phyloP scores from a whole-genome alignment of 2,113 vertebrate species.

The Prunella himalayana region DNA sequence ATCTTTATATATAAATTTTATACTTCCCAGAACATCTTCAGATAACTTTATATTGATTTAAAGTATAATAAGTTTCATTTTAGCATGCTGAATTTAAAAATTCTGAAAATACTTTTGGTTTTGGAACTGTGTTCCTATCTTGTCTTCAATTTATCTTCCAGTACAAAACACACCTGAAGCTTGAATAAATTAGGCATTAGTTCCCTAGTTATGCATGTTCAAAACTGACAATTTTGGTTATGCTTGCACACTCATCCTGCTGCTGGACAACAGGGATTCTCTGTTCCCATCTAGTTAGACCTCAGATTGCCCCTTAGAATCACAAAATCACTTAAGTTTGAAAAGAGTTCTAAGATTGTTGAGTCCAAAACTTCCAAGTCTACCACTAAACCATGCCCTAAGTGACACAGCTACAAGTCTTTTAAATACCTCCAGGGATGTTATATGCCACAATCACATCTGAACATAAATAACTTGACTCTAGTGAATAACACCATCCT shows the following conservation, averaged over 20 bases:
- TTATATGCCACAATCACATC: background rate
- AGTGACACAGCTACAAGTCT: background rate
- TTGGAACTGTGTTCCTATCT: background rate
- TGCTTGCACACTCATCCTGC: background rate
- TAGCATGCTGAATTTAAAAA: background rate
- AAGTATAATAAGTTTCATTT: background rate
- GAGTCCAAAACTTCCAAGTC: background rate
- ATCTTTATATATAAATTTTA: background rate
- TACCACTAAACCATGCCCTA: background rate
- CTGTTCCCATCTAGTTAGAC: background rate
- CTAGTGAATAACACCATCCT: background rate
- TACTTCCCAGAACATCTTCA: background rate
- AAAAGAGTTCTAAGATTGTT: fast-evolving
- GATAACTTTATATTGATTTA: background rate
- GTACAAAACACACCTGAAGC: background rate
- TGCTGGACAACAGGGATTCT: background rate
- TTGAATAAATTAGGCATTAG: background rate
- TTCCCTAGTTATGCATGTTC: background rate
- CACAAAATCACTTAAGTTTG: background rate
- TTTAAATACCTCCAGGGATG: background rate
- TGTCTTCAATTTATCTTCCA: background rate
- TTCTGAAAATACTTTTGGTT: background rate
- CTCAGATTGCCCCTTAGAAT: background rate
- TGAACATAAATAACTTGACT: background rate
- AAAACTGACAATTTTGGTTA: background rate